phyloP scores from a whole-genome alignment of 2,888 invertebrate species.

The Phyllotreta cruciferae region DNA sequence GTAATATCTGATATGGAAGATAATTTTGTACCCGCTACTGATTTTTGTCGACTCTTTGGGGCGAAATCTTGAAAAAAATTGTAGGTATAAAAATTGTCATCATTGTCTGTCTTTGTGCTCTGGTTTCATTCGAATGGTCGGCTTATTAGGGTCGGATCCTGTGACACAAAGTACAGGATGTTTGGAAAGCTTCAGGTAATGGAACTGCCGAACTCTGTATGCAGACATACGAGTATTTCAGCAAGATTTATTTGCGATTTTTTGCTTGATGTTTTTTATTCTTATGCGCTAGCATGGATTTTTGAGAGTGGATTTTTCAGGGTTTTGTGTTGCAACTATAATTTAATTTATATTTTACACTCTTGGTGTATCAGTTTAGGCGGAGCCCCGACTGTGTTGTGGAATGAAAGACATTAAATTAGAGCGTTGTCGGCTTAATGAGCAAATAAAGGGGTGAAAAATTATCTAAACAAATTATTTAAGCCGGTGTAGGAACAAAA shows the following conservation, averaged over 20 bases:
- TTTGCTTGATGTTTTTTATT: constrained; percentile 36
- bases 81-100: constrained; percentile 55
- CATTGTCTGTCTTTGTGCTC: constrained; percentile 53
- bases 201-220: constrained; percentile 41
- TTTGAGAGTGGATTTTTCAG: not conserved
- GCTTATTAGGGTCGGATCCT: constrained; percentile 56
- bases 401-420: constrained; percentile 46
- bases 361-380: too few species aligned
- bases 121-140: constrained; percentile 50
- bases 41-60: too few species aligned
- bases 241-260: too few species aligned
- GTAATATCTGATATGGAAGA: too few species aligned
- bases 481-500: constrained; percentile 14
- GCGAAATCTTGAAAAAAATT: constrained; percentile 39
- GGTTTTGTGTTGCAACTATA: not conserved
- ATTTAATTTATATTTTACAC: too few species aligned
- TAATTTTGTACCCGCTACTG: too few species aligned
- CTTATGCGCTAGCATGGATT: constrained; percentile 18
- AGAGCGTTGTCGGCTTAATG: constrained; percentile 20
- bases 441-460: constrained; percentile 22
- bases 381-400: constrained; percentile 44
- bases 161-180: constrained; percentile 57
- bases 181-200: constrained; percentile 55
- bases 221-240: constrained; percentile 15
- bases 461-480: constrained; percentile 17